These are phyloP conservation scores for Chloroceryle aenea DNA, from an alignment of 2,113 vertebrate species.

Conservation along the genomic window DNA sequence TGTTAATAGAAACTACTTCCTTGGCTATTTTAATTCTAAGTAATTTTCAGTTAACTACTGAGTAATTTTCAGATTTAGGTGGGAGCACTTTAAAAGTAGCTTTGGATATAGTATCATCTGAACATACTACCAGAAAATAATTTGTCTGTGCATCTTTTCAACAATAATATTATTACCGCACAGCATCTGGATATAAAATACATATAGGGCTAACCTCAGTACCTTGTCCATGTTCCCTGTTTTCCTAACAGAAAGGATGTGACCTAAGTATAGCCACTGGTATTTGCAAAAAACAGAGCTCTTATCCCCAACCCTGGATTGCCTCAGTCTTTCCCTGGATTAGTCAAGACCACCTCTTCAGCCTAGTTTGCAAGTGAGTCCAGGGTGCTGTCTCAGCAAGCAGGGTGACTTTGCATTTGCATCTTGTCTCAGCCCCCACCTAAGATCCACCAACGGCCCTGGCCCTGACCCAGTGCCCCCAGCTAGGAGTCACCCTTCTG, in stretches of 20 bases:
- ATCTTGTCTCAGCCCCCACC: accelerated
- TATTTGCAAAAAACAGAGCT: background rate
- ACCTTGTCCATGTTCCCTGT: accelerated
- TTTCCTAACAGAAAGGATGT: background rate
- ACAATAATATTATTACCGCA: accelerated
- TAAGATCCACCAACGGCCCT: background rate
- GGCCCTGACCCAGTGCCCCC: background rate
- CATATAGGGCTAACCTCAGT: background rate
- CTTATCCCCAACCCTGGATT: background rate
- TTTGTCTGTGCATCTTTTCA: background rate
- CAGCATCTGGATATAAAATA: background rate
- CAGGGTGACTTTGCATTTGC: background rate
- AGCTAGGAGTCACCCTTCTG: background rate
- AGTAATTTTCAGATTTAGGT: background rate
- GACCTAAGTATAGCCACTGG: background rate
- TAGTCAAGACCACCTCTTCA: background rate
- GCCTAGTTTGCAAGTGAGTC: background rate
- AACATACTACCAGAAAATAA: background rate
- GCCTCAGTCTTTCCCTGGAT: background rate
- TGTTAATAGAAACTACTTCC: background rate
- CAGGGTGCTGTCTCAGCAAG: background rate
- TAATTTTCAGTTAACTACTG: background rate
- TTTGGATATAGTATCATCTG: background rate
- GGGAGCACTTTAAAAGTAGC: background rate
- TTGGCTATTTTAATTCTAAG: background rate